These are phyloP conservation scores for Albula goreensis DNA, from an alignment of 2,113 vertebrate genomes.

Conservation along the genomic window DNA sequence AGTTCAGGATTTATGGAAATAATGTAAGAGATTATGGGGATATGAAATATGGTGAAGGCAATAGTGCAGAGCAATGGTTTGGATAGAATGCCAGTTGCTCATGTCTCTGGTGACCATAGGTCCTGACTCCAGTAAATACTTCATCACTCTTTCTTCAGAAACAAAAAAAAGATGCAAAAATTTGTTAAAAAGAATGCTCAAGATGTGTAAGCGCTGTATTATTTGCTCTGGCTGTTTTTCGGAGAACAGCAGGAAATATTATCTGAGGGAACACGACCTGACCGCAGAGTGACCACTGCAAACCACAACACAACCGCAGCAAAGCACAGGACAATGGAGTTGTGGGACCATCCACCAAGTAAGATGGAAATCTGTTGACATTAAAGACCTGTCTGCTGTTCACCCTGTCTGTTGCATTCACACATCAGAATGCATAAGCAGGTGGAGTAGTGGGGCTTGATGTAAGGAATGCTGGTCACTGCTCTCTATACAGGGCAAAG, in stretches of 20 bases:
- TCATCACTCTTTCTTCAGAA: not conserved
- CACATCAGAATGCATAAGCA: slow-evolving; percentile 60
- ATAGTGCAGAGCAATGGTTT: not conserved
- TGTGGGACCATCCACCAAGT: not conserved
- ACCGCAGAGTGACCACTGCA: not conserved
- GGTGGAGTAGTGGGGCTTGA: slow-evolving; percentile 29
- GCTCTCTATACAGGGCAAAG: slow-evolving; percentile 19
- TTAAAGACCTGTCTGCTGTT: not conserved
- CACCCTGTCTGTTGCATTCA: not conserved
- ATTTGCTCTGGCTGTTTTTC: not conserved
- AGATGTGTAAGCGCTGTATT: not conserved
- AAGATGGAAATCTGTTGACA: not conserved
- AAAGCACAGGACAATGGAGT: not conserved
- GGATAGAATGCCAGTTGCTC: not conserved
- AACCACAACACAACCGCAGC: not conserved
- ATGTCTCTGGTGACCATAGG: not conserved
- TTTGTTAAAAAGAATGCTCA: not conserved
- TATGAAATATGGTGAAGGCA: not conserved
- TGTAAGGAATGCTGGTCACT: not conserved
- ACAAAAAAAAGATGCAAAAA: not conserved
- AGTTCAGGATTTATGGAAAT: not conserved
- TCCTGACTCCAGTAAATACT: not conserved
- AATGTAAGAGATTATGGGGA: not conserved
- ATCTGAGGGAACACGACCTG: not conserved
- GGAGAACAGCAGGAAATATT: not conserved